phyloP scores from a whole-genome alignment of 2,888 invertebrate genomes.

The Agriotes lineatus region DNA sequence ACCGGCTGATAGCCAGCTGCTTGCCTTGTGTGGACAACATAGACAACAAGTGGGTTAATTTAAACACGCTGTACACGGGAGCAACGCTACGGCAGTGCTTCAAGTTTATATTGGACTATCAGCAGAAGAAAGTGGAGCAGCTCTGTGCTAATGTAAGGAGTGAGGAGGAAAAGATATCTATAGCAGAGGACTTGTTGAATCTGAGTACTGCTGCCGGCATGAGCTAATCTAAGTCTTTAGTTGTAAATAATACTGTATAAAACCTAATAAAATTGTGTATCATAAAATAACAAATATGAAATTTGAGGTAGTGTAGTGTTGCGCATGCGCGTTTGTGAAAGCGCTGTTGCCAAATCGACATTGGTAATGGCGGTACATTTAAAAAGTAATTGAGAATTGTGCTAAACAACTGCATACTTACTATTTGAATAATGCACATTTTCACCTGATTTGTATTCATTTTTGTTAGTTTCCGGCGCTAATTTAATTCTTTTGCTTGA shows the following conservation, averaged over 20 bases:
- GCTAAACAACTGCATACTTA: too few relatives aligned
- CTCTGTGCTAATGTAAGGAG: constrained; percentile 73
- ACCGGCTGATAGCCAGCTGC: constrained; percentile 76
- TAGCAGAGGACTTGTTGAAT: constrained; percentile 66
- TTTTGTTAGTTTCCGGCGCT: too few relatives aligned
- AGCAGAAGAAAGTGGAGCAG: constrained; percentile 74
- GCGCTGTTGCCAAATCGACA: too few relatives aligned
- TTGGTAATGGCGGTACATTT: too few relatives aligned
- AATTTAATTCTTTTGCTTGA: too few relatives aligned
- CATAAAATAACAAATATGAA: too few relatives aligned
- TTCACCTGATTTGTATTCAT: too few relatives aligned
- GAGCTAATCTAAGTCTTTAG: neutral
- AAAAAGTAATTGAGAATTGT: too few relatives aligned
- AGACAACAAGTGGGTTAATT: constrained; percentile 71
- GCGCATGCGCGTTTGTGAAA: too few relatives aligned
- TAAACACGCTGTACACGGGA: constrained; percentile 79
- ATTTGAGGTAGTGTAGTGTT: too few relatives aligned
- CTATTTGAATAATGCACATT: too few relatives aligned
- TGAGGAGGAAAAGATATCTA: constrained; percentile 72
- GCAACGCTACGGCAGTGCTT: constrained; percentile 86
- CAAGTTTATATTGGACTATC: constrained; percentile 78
- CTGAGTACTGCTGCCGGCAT: constrained; percentile 35
- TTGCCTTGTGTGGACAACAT: constrained; percentile 79
- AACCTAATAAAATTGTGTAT: too few relatives aligned
- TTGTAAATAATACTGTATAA: neutral